Percentiles rank a stretch among this genome's conserved stretches.
Evolutionary conservation across 2,888 invertebrate genomes (phyloP).

Genomic region (Ptychoptera contaminata): DNA sequence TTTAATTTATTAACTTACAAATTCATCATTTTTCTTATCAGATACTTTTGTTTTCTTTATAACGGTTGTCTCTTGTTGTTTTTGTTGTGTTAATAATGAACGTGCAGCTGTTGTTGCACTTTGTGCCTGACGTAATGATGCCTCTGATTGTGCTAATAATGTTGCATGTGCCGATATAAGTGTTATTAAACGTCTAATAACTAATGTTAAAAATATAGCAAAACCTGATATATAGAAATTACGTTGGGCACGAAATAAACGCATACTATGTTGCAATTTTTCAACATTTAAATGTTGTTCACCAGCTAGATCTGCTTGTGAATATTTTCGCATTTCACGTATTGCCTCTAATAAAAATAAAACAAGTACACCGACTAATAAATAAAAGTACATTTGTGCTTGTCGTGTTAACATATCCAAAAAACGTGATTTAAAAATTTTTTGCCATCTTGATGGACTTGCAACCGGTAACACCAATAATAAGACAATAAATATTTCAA

Average conservation of each 20-base stretch:
- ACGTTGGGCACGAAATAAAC: constrained; percentile 90
- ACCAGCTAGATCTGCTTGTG: constrained; percentile 25
- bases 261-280: constrained; percentile 90
- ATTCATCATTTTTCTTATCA: constrained; percentile 26
- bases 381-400: constrained; percentile 66
- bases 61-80: constrained; percentile 23
- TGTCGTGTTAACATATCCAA: constrained; percentile 60
- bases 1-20: too few species aligned
- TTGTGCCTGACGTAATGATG: constrained; percentile 83
- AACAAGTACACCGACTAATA: constrained; percentile 72
- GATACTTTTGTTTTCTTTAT: constrained; percentile 16
- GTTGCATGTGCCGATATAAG: constrained; percentile 74
- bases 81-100: constrained; percentile 50
- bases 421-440: constrained; percentile 76
- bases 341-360: constrained; percentile 87
- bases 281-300: constrained; percentile 56
- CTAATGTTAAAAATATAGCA: constrained; percentile 82
- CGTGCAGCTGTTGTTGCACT: constrained; percentile 80
- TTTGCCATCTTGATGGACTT: constrained; percentile 77
- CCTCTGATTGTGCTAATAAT: constrained; percentile 75
- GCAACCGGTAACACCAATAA: constrained; percentile 79
- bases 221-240: constrained; percentile 99
- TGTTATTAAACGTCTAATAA: constrained; percentile 73
- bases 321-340: constrained; percentile 85
- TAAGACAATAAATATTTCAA: constrained; percentile 72